Evolutionary conservation across 23 tunicate genomes (phyloP).

Genomic region (Pegea sp.): DNA sequence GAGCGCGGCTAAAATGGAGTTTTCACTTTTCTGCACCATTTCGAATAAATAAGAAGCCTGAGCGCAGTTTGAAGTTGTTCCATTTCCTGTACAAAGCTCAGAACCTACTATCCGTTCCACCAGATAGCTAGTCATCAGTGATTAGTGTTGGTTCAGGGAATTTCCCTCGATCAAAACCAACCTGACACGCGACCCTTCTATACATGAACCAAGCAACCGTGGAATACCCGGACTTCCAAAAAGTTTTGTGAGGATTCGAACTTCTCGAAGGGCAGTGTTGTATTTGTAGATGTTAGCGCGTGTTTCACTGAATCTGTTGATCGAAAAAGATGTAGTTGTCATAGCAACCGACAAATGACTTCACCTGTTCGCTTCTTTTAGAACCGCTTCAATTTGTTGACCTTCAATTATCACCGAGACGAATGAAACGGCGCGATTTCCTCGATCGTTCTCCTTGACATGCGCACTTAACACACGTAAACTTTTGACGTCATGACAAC

Average conservation of each 20-base stretch:
- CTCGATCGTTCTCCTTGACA: conserved; percentile 38
- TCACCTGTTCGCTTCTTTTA: conserved; percentile 72
- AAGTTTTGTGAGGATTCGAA: conserved; percentile 25
- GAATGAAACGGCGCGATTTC: conserved; percentile 76
- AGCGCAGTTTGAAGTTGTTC: conserved; percentile 55
- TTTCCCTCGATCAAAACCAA: too few relatives aligned
- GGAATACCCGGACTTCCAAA: conserved; percentile 66
- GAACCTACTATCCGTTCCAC: conserved; percentile 57
- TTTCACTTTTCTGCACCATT: conserved; percentile 5
- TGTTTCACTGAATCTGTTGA: conserved; percentile 1
- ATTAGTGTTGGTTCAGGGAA: too few relatives aligned
- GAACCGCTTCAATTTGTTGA: conserved; percentile 23
- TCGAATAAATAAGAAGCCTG: conserved; percentile 16
- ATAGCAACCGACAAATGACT: neutral
- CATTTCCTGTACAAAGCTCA: conserved; percentile 63
- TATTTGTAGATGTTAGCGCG: conserved; percentile 47
- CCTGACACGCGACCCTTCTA: conserved; percentile 19
- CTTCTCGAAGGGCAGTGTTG: conserved; percentile 59
- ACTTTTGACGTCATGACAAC: conserved; percentile 6
- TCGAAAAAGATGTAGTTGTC: neutral
- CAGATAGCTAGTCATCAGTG: conserved; percentile 28
- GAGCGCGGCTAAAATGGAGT: conserved; percentile 38
- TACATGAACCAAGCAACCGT: conserved; percentile 41
- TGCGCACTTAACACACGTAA: conserved; percentile 4
- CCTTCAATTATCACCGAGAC: conserved; percentile 40